A percentile compares a stretch with the other conserved stretches of the same genome.
Conservation (phyloP, 2,888 invertebrate species). For the Cabera pusaria region DNA sequence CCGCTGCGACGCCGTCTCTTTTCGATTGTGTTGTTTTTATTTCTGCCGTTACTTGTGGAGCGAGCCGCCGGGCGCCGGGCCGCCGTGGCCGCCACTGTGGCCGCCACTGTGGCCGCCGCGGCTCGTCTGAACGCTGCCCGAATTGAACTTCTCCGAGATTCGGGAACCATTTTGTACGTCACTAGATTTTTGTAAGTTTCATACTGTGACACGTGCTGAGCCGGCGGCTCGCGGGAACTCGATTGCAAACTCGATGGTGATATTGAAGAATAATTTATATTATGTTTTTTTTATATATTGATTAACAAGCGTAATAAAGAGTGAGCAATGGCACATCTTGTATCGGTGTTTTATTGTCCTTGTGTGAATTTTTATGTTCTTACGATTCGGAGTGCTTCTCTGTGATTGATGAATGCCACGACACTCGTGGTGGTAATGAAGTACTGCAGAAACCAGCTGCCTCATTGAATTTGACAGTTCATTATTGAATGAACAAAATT, state of each 20-base stretch:
- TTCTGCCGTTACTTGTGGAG: constrained; percentile 49
- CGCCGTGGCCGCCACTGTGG: constrained; percentile 1
- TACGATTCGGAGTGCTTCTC: too few relatives aligned
- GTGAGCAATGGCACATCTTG: constrained; percentile 81
- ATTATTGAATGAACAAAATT: too few relatives aligned
- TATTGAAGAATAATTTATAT: constrained; percentile 78
- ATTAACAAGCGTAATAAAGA: constrained; percentile 83
- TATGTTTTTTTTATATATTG: constrained; percentile 65
- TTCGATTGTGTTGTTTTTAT: constrained; percentile 52
- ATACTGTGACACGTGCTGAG: constrained; percentile 13
- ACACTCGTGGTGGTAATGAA: too few relatives aligned
- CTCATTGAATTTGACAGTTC: too few relatives aligned
- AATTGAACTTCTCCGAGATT: neutral
- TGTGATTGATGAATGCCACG: too few relatives aligned
- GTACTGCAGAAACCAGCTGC: too few relatives aligned
- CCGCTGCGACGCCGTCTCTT: constrained; percentile 42
- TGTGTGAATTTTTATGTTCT: neutral
- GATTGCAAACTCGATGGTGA: constrained; percentile 67
- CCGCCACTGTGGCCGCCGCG: constrained; percentile 19
- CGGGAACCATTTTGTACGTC: constrained; percentile 4
- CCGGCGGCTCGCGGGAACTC: constrained; percentile 44
- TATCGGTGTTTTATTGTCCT: constrained; percentile 56
- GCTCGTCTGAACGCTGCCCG: neutral
- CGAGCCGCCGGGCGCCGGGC: constrained; percentile 18
- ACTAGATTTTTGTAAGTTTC: constrained; percentile 5